A percentile compares a stretch with the other conserved stretches of the same genome.
These are phyloP conservation scores for Melanophora roralis DNA, from an alignment of 2,888 invertebrate species.

Conservation along the genomic window DNA sequence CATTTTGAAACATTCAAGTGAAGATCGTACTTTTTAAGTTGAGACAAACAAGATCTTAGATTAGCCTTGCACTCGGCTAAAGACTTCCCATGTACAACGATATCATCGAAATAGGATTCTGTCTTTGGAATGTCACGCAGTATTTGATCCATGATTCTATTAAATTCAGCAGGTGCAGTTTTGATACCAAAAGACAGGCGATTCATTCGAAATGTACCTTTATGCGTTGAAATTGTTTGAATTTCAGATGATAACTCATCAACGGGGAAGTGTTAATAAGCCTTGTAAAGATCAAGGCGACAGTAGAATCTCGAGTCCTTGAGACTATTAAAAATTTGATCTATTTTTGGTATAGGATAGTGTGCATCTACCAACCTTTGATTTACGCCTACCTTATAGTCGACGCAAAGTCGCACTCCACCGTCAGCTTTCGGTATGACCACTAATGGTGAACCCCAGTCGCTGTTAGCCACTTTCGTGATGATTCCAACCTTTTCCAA, in stretches of 20 bases:
- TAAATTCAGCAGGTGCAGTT: no score
- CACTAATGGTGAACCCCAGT: constrained; percentile 16
- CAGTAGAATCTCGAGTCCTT: constrained; percentile 51
- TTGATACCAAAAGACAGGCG: no score
- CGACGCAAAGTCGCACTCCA: constrained; percentile 33
- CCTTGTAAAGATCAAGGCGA: constrained; percentile 8
- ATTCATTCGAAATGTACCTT: no score
- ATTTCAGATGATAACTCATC: constrained; percentile 16
- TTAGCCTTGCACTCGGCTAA: no score
- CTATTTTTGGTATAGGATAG: constrained; percentile 34
- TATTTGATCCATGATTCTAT: no score
- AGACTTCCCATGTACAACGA: no score
- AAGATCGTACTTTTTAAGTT: no score
- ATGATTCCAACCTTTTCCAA: constrained; percentile 37
- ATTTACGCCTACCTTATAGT: constrained; percentile 46
- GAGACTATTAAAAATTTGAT: constrained; percentile 45
- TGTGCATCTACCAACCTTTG: background rate
- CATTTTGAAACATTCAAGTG: no score
- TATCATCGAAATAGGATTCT: no score
- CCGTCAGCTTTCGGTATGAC: background rate
- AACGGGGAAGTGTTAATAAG: constrained; percentile 43
- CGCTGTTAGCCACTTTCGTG: constrained; percentile 13
- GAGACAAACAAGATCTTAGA: no score
- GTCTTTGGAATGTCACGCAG: no score
- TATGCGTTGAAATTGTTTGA: no score